Conservation (phyloP, 1,140 invertebrate genomes). For the Hylyphantes graminicola region DNA sequence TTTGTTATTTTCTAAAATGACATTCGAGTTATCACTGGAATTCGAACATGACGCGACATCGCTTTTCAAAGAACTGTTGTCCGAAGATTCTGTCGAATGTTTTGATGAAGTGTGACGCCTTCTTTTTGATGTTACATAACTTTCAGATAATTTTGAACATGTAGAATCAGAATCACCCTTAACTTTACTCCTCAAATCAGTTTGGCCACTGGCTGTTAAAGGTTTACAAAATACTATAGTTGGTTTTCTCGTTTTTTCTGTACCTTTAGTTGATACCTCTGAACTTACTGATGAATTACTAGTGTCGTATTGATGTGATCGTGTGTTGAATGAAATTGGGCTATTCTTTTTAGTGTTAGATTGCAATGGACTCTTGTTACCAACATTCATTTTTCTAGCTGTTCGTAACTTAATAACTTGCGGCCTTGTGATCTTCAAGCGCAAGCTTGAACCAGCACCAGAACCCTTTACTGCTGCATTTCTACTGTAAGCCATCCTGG, state of each 20-base stretch:
- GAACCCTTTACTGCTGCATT: neutral
- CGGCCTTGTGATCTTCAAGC: too few relatives aligned
- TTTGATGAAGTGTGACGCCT: too few relatives aligned
- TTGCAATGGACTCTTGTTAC: neutral
- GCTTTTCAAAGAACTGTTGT: too few relatives aligned
- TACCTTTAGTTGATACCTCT: neutral
- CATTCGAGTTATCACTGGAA: conserved; percentile 9
- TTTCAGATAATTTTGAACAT: too few relatives aligned
- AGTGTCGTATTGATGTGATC: neutral
- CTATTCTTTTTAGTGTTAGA: neutral
- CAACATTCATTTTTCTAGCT: neutral
- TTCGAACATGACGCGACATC: neutral
- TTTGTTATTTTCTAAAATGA: conserved; percentile 5
- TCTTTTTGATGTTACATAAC: too few relatives aligned
- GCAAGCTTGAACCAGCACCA: too few relatives aligned
- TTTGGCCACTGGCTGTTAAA: neutral
- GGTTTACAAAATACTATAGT: conserved; percentile 31
- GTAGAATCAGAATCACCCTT: too few relatives aligned
- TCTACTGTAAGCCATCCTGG: neutral
- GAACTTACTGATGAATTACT: neutral
- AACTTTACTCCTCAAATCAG: neutral
- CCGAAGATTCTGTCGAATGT: too few relatives aligned
- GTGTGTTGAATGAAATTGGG: conserved; percentile 22
- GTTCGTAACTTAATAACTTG: neutral
- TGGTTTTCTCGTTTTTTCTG: neutral